Percentiles rank a stretch among this genome's conserved stretches.
Conservation (phyloP, 2,888 invertebrate genomes). For the Coleophora flavipennella region DNA sequence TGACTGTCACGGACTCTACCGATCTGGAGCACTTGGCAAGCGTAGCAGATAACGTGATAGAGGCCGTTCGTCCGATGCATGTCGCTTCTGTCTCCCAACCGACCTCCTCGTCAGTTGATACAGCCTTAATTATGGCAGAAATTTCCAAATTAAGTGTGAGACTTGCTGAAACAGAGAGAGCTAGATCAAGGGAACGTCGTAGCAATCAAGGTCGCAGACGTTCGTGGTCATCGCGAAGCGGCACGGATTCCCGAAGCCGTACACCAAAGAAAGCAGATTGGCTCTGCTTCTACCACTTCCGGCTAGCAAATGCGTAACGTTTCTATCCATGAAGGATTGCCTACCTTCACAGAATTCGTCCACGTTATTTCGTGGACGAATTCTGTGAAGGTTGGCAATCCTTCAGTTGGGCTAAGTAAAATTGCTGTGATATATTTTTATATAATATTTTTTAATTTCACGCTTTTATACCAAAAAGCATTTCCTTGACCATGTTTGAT, state of each 20-base stretch:
- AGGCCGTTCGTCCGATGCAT: too few species aligned
- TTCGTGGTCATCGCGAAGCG: neutral
- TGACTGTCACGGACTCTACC: conserved; percentile 3
- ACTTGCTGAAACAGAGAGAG: neutral
- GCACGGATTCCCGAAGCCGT: neutral
- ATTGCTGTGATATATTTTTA: conserved; percentile 70
- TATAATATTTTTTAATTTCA: conserved; percentile 46
- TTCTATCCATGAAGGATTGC: conserved; percentile 17
- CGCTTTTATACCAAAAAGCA: conserved; percentile 37
- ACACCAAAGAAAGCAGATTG: conserved; percentile 3
- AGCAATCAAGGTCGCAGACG: too few species aligned
- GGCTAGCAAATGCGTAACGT: too few species aligned
- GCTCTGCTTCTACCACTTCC: conserved; percentile 7
- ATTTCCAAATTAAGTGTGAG: neutral
- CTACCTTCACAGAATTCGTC: conserved; percentile 19
- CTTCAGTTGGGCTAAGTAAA: conserved; percentile 54
- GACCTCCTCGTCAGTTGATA: too few species aligned
- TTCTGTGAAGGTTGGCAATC: too few species aligned
- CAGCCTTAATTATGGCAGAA: neutral
- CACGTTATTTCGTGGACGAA: too few species aligned
- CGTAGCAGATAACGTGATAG: conserved; percentile 9
- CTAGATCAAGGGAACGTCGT: neutral
- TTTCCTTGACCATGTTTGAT: conserved; percentile 35
- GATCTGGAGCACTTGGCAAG: conserved; percentile 8
- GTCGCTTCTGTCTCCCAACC: too few species aligned